Percentiles rank a stretch among this genome's conserved stretches.
phyloP scores from a whole-genome alignment of 2,888 invertebrate species.

The Isotomurus palustris region DNA sequence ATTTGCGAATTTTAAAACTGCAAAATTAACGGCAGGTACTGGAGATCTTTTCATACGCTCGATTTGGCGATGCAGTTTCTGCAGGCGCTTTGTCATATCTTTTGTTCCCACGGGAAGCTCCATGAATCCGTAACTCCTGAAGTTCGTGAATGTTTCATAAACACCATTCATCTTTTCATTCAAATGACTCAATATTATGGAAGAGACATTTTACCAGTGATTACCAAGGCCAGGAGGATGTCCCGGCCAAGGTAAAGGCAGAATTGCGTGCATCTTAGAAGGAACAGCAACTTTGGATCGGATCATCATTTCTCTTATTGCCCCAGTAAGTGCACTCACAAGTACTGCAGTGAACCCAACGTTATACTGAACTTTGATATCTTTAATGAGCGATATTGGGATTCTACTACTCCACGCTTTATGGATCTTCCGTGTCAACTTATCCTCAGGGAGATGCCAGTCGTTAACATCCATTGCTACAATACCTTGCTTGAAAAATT shows the following conservation, averaged over 20 bases:
- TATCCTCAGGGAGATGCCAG: constrained; percentile 40
- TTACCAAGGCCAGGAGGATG: constrained; percentile 41
- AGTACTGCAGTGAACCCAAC: constrained; percentile 43
- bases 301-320: constrained; percentile 40
- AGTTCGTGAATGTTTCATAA: no score
- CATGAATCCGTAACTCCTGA: constrained; percentile 42
- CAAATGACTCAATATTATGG: no score
- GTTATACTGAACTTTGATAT: constrained; percentile 30
- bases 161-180: no score
- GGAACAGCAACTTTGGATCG: constrained; percentile 37
- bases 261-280: constrained; percentile 39
- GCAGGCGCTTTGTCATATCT: constrained; percentile 23
- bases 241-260: constrained; percentile 44
- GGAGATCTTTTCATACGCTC: constrained; percentile 35
- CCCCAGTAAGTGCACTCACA: constrained; percentile 37
- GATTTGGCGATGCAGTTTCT: constrained; percentile 31
- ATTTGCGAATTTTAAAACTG: constrained; percentile 37
- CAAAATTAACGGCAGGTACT: constrained; percentile 40
- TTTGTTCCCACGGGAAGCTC: constrained; percentile 35
- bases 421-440: constrained; percentile 34
- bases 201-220: constrained; percentile 43
- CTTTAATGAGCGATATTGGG: constrained; percentile 31
- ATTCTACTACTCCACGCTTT: constrained; percentile 41
- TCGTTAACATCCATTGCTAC: constrained; percentile 35
- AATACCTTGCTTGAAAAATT: constrained; percentile 41